These are phyloP conservation scores for Dendrocincla tyrannina DNA, from an alignment of 2,797 vertebrate genomes.

Conservation along the genomic window DNA sequence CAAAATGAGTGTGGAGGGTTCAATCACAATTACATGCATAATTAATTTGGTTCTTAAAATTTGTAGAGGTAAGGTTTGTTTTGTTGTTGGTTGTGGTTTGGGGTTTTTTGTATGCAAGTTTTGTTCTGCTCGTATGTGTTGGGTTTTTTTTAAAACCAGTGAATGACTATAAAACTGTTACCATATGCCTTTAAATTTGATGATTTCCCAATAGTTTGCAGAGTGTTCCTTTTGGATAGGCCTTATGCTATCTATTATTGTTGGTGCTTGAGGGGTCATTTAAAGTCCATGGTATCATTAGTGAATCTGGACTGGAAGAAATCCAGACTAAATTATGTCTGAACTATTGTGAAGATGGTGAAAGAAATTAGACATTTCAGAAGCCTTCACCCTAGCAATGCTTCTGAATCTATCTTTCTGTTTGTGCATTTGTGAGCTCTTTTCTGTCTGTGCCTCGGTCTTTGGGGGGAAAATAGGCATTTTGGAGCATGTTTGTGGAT, in stretches of 20 bases:
- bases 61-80: not conserved
- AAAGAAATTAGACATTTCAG: not conserved
- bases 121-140: not conserved
- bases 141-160: not conserved
- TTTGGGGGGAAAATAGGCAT: fast-evolving
- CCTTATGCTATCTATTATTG: not conserved
- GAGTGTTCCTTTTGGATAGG: not conserved
- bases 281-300: not conserved
- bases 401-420: not conserved
- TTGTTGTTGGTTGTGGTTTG: not conserved
- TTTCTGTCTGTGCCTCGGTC: not conserved
- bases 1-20: not conserved
- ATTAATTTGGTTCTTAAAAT: not conserved
- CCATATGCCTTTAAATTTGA: not conserved
- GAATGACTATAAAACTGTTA: not conserved
- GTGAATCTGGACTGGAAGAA: not conserved
- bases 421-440: not conserved
- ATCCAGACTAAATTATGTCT: conserved; percentile 3
- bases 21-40: not conserved
- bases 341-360: not conserved
- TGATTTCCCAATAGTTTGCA: not conserved
- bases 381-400: not conserved
- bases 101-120: not conserved
- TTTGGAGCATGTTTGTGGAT: not conserved
- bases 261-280: not conserved